Conservation (phyloP, 1,140 invertebrate genomes). For the Planococcus citri region DNA sequence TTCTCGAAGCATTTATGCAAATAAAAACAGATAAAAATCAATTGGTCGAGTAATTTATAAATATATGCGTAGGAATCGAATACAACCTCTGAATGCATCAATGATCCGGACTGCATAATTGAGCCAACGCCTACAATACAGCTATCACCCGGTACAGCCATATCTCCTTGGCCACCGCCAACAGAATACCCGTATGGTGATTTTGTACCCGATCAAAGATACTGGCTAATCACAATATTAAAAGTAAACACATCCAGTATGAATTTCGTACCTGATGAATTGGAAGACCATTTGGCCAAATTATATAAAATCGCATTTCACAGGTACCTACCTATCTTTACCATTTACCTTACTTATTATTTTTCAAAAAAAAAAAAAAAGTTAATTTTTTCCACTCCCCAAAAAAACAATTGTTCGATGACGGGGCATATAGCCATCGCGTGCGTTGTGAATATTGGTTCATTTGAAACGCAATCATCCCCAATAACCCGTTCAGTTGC, state of each 20-base stretch:
- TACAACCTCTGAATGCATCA: slow-evolving; percentile 18
- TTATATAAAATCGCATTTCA: slow-evolving; percentile 40
- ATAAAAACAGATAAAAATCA: not conserved
- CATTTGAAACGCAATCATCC: not conserved
- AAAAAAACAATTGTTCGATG: too few species aligned
- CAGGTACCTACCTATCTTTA: slow-evolving; percentile 32
- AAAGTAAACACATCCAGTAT: slow-evolving; percentile 27
- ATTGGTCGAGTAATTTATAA: not conserved
- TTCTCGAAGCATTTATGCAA: not conserved
- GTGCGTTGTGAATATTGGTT: not conserved
- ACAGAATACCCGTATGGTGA: slow-evolving; percentile 23
- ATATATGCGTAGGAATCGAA: slow-evolving; percentile 6
- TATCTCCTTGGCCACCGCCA: slow-evolving; percentile 37
- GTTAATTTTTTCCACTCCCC: too few species aligned
- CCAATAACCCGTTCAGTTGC: not conserved
- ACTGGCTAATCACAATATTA: slow-evolving; percentile 67
- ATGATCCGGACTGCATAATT: slow-evolving; percentile 28
- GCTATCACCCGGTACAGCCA: slow-evolving; percentile 36
- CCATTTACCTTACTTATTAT: too few species aligned
- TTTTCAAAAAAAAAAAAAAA: too few species aligned
- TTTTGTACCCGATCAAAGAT: slow-evolving; percentile 39
- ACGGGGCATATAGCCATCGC: not conserved
- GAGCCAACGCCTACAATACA: slow-evolving; percentile 33
- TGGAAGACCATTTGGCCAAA: slow-evolving; percentile 36
- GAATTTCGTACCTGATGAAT: slow-evolving; percentile 29